Base-by-base conservation (phyloP, 92 coral and sea anemone species). In the Epizoanthus illoricatus region DNA sequence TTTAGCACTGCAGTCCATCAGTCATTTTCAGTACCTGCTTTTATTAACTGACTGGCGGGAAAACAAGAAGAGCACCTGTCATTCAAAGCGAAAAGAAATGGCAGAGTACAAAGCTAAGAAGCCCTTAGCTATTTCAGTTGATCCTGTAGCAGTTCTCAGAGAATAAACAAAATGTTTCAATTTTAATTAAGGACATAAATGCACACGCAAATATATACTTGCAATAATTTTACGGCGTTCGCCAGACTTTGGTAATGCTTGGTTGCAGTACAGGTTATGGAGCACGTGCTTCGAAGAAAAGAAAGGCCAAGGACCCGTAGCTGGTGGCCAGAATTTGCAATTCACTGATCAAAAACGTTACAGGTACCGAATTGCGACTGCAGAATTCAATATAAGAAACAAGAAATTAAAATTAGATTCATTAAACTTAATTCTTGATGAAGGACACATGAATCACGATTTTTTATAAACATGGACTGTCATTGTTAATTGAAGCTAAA, bases 271-370 rank as follows among this genome's bases (percentile, higher is more conserved):
- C 16, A 52, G 12, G 56, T 13, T 65, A 70, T 17, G 6, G 52
- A 71, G 9, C 71, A 62, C 82, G 82, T 78, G 72, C 63, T 78
- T 76, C 20, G 39, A 21, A 21, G 45, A 63, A 78, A 62, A 15
- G 24, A 42, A 40, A 42, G 56, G 0, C 15, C 56, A 52, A 52
- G 10, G 15, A 52, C 56, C 56, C 16, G 56, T 52, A 13, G 3
- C 56, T 52, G 56, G 15, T 5, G 7, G 69, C 9, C 28, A 64
- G 9, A 68, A 36, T 39, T 68, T 18, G 49, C 73, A 68, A 39
- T 68, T 68, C 40, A 33, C 42, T 40, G 73, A 68, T 68, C 52
- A 33, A 33, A 39, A 68, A 68, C 10, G 8, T 43, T 36, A 43
- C 73, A 68, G 73, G 73, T 68, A 68, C 71, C 23, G 3, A 59